These are phyloP conservation scores for Phainopepla nitens DNA, from an alignment of 2,113 vertebrate species.

Conservation along the genomic window DNA sequence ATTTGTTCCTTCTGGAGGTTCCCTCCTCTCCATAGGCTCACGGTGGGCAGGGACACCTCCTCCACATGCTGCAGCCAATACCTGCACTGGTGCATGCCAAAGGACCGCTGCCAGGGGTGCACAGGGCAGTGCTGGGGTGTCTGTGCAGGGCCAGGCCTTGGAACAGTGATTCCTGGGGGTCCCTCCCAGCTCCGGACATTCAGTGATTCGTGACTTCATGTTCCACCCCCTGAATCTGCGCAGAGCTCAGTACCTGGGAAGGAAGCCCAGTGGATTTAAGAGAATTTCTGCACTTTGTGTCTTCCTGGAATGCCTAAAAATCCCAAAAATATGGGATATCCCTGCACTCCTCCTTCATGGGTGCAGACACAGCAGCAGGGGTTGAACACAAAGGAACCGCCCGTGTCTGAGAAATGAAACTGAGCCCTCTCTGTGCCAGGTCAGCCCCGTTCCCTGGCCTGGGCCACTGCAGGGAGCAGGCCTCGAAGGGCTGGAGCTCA, in stretches of 20 bases:
- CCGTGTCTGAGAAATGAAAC: accelerated
- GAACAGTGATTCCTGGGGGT: neutral
- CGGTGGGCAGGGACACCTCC: neutral
- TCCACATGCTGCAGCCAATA: neutral
- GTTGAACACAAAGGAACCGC: neutral
- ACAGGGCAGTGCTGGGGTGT: too few relatives aligned
- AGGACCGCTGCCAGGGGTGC: too few relatives aligned
- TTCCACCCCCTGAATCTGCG: neutral
- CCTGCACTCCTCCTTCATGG: neutral
- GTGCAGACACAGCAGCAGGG: neutral
- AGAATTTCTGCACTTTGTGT: neutral
- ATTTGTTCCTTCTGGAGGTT: neutral
- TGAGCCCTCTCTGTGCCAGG: neutral
- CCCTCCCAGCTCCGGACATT: neutral
- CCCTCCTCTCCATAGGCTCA: neutral
- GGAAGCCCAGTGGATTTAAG: neutral
- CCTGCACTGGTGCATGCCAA: neutral
- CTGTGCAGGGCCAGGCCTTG: neutral
- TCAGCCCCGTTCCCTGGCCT: neutral
- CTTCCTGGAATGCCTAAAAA: neutral
- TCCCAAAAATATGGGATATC: neutral
- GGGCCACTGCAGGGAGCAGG: neutral
- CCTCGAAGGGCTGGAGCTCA: neutral
- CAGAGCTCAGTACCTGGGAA: neutral
- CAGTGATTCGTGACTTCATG: neutral